A percentile compares a stretch with the other conserved stretches of the same genome.
Evolutionary conservation across 2,888 invertebrate species (phyloP).

Genomic region (Sympetrum striolatum): DNA sequence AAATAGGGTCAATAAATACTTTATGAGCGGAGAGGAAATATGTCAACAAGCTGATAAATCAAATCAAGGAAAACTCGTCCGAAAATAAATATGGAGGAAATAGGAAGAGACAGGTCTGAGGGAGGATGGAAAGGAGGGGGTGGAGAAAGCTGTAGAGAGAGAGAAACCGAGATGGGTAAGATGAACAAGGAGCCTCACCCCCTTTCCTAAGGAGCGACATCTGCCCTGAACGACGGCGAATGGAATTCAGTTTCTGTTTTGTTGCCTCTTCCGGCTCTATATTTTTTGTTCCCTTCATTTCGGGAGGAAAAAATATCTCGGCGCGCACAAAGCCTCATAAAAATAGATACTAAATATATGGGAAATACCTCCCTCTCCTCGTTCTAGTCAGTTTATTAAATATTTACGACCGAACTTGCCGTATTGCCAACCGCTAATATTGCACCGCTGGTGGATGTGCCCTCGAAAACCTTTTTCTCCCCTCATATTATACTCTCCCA

Average conservation of each 20-base stretch:
- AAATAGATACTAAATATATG: background rate
- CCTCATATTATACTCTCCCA: background rate
- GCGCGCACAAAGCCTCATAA: background rate
- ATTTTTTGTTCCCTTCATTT: slow-evolving; percentile 21
- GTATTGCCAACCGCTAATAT: background rate
- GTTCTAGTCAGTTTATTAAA: background rate
- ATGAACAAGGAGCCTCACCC: background rate
- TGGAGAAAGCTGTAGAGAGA: background rate
- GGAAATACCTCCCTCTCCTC: background rate
- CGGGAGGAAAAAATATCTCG: background rate
- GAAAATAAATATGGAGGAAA: too few relatives aligned
- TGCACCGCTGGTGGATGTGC: background rate
- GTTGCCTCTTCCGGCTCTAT: background rate
- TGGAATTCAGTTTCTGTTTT: slow-evolving; percentile 29
- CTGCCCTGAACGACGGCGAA: slow-evolving; percentile 20
- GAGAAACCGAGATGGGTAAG: background rate
- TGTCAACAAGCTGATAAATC: too few relatives aligned
- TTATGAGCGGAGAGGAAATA: too few relatives aligned
- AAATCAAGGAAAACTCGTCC: too few relatives aligned
- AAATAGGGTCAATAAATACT: too few relatives aligned
- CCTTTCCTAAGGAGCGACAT: background rate
- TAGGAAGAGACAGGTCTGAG: background rate
- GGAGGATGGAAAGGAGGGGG: background rate
- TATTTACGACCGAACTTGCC: background rate
- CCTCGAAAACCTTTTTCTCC: background rate